Evolutionary conservation across 53 echinoderm and acorn worm genomes (phyloP).

Genomic region (Glandiceps talaboti): DNA sequence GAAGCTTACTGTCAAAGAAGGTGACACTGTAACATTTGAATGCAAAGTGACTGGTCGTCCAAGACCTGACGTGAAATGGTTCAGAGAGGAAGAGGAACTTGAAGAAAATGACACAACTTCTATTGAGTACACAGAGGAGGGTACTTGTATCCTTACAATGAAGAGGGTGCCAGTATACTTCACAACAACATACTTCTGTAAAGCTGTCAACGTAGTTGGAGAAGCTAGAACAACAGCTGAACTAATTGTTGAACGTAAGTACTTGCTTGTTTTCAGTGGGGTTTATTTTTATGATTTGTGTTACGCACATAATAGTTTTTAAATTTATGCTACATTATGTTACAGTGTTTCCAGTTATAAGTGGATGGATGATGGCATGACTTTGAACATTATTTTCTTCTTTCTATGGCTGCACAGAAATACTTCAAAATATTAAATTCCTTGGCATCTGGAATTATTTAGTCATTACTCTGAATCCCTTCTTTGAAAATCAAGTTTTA

Average conservation of each 20-base stretch:
- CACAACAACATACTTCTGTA: slow-evolving; percentile 42
- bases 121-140: slow-evolving; percentile 41
- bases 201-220: slow-evolving; percentile 83
- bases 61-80: slow-evolving; percentile 32
- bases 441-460: too few relatives aligned
- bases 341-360: too few relatives aligned
- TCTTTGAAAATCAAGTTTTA: too few relatives aligned
- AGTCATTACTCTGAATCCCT: too few relatives aligned
- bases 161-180: slow-evolving; percentile 34
- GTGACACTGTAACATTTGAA: slow-evolving; percentile 57
- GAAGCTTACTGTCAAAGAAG: slow-evolving; percentile 53
- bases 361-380: too few relatives aligned
- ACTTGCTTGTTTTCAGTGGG: too few relatives aligned
- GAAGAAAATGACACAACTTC: slow-evolving; percentile 30
- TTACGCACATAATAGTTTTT: too few relatives aligned
- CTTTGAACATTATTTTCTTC: too few relatives aligned
- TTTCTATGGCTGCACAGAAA: too few relatives aligned
- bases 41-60: slow-evolving; percentile 50
- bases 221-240: slow-evolving; percentile 79
- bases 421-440: too few relatives aligned
- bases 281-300: too few relatives aligned
- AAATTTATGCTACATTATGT: too few relatives aligned
- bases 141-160: slow-evolving; percentile 39
- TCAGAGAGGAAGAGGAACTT: slow-evolving; percentile 31
- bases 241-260: slow-evolving; percentile 57